A percentile compares a stretch with the other conserved stretches of the same genome.
Conservation (phyloP, 2,888 invertebrate genomes). For the Atethmia centrago region DNA sequence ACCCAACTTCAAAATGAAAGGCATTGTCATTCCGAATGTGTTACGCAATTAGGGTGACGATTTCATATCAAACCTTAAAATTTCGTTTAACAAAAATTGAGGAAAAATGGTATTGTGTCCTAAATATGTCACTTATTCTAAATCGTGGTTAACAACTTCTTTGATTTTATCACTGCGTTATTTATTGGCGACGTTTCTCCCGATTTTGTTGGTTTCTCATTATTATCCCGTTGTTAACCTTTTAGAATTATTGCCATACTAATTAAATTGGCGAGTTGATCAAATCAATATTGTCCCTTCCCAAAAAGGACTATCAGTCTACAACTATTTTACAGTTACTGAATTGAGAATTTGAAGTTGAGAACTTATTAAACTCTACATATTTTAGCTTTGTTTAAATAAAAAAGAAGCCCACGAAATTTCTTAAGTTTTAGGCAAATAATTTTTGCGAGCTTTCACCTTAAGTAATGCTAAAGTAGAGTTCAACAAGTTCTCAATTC, state of each 20-base stretch:
- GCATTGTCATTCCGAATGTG: background rate
- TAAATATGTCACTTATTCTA: conserved; percentile 25
- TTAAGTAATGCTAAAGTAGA: no score
- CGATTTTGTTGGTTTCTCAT: conserved; percentile 47
- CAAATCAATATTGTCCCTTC: background rate
- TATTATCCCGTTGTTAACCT: conserved; percentile 42
- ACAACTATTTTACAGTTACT: background rate
- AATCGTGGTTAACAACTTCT: conserved; percentile 67
- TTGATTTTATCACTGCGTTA: conserved; percentile 72
- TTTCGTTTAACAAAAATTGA: background rate
- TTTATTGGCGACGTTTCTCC: conserved; percentile 59
- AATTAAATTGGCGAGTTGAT: conserved; percentile 9
- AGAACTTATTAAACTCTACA: background rate
- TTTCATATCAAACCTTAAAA: background rate
- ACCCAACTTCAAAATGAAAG: background rate
- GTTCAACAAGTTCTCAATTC: background rate
- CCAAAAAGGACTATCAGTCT: background rate
- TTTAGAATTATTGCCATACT: conserved; percentile 17
- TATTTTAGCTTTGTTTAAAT: no score
- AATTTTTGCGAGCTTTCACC: no score
- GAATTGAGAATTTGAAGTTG: background rate
- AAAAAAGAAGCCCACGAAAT: no score
- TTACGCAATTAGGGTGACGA: background rate
- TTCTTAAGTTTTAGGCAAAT: no score
- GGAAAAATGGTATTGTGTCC: conserved; percentile 11